phyloP scores from a whole-genome alignment of 2,113 vertebrate species.

The Nyctibius bracteatus region DNA sequence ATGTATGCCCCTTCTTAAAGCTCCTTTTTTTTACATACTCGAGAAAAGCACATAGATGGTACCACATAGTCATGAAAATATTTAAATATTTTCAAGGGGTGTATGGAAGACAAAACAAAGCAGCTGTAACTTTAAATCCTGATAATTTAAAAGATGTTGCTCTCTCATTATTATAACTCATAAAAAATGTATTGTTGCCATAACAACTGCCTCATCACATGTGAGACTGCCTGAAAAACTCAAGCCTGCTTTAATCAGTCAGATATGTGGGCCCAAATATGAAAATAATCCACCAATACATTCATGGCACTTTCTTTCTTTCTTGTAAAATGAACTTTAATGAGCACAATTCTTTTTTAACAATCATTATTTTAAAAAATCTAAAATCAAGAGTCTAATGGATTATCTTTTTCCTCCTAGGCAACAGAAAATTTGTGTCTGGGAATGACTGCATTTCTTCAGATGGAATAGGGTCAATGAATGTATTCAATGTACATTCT shows the following conservation, averaged over 20 bases:
- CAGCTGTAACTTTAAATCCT: constrained; percentile 40
- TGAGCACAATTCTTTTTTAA: not conserved
- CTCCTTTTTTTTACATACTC: not conserved
- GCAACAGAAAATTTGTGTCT: not conserved
- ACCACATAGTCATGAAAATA: not conserved
- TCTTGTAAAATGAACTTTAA: not conserved
- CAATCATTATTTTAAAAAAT: not conserved
- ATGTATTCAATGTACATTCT: not conserved
- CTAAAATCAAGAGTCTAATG: not conserved
- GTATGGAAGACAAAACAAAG: constrained; percentile 20
- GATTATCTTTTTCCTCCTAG: not conserved
- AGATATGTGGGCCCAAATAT: not conserved
- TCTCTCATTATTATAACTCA: constrained; percentile 58
- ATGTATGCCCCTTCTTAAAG: not conserved
- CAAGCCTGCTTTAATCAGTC: constrained; percentile 11
- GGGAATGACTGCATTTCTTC: not conserved
- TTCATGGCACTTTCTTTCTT: not conserved
- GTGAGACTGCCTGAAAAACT: constrained; percentile 29
- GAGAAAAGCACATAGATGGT: not conserved
- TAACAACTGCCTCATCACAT: constrained; percentile 58
- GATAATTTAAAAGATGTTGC: constrained; percentile 55
- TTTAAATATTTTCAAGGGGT: not conserved
- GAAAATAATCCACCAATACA: not conserved
- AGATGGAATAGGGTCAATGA: not conserved
- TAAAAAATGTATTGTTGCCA: constrained; percentile 75